Percentiles rank a stretch among this genome's conserved stretches.
Evolutionary conservation across 2,113 vertebrate species (phyloP).

Genomic region (Triplophysa rosa): DNA sequence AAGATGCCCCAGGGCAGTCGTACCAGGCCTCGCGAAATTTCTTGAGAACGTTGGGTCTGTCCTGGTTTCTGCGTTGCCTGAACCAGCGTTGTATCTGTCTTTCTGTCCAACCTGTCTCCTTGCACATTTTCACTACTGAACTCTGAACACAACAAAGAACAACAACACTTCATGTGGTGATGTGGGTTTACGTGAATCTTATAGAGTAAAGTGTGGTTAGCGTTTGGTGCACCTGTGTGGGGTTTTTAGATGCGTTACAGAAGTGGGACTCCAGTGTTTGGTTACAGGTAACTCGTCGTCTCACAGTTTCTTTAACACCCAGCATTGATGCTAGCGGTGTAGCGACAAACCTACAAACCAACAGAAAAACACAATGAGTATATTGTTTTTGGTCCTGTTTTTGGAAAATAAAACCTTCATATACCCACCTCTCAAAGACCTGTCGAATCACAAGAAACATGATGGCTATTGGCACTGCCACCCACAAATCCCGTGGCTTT

Average conservation of each 20-base stretch:
- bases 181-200: background rate
- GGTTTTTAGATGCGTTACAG: conserved; percentile 76
- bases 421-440: conserved; percentile 88
- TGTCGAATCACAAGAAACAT: conserved; percentile 85
- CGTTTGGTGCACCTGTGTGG: conserved; percentile 74
- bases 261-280: conserved; percentile 84
- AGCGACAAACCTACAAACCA: conserved; percentile 73
- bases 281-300: conserved; percentile 80
- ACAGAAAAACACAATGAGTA: background rate
- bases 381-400: no score
- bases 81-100: conserved; percentile 91
- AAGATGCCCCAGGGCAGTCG: background rate
- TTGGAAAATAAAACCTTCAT: no score
- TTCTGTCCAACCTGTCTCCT: conserved; percentile 74
- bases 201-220: background rate
- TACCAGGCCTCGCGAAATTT: conserved; percentile 94
- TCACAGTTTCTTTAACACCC: conserved; percentile 84
- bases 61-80: conserved; percentile 89
- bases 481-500: conserved; percentile 84
- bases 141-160: conserved; percentile 53
- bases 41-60: conserved; percentile 90
- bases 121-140: conserved; percentile 66
- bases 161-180: background rate
- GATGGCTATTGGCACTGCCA: conserved; percentile 85
- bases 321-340: conserved; percentile 81